Conservation (phyloP, 2,888 invertebrate genomes). For the Dasysyrphus albostriatus region DNA sequence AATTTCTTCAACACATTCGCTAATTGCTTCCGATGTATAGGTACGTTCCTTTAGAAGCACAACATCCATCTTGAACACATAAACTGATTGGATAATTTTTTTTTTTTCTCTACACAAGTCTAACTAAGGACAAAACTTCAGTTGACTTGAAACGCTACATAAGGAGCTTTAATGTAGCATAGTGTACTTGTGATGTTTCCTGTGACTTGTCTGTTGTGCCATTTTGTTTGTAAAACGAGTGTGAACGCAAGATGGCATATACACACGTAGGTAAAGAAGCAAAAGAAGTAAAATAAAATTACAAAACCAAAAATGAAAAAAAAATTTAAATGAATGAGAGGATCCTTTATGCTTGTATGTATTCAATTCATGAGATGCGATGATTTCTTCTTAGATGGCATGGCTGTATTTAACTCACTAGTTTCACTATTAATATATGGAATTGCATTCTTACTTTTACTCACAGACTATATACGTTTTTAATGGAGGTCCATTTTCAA, state of each 20-base stretch:
- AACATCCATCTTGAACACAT: conserved; percentile 50
- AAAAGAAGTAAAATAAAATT: neutral
- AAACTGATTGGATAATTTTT: conserved; percentile 28
- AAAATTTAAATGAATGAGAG: neutral
- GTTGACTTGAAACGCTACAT: neutral
- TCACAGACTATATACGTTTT: no score
- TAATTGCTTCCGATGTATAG: conserved; percentile 69
- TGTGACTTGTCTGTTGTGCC: conserved; percentile 13
- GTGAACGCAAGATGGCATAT: conserved; percentile 1
- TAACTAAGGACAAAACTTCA: conserved; percentile 18
- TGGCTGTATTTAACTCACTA: neutral
- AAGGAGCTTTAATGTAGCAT: conserved; percentile 18
- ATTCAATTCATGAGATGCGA: neutral
- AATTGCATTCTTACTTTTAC: no score
- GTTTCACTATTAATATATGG: no score
- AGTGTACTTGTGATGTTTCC: conserved; percentile 24
- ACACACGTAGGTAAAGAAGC: neutral
- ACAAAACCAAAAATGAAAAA: neutral
- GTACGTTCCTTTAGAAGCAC: neutral
- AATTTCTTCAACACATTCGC: conserved; percentile 63
- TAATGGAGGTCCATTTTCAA: no score
- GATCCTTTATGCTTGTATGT: conserved; percentile 5
- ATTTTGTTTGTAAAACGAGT: conserved; percentile 53
- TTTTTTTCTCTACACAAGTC: neutral
- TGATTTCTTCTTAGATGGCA: neutral